These are phyloP conservation scores for Anthoptus insignis DNA, from an alignment of 2,888 invertebrate genomes.

Conservation along the genomic window DNA sequence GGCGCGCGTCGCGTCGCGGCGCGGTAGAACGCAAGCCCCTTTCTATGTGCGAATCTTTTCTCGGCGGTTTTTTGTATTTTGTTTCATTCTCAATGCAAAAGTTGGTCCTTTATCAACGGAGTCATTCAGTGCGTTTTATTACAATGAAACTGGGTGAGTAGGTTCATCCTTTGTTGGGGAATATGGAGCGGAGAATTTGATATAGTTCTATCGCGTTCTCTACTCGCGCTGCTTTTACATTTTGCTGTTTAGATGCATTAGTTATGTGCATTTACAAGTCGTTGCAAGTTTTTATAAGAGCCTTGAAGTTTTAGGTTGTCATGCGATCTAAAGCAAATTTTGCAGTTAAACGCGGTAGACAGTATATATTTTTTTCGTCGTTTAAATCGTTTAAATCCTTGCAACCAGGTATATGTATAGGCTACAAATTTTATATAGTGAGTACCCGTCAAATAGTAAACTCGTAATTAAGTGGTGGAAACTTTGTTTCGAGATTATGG, in stretches of 20 bases:
- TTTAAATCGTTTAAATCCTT: too few species aligned
- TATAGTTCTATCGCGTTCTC: not conserved
- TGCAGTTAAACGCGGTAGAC: too few species aligned
- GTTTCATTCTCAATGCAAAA: conserved; percentile 30
- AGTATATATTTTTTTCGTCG: too few species aligned
- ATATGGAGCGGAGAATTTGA: conserved; percentile 12
- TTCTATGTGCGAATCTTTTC: conserved; percentile 54
- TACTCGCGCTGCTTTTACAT: not conserved
- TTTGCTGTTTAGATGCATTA: not conserved
- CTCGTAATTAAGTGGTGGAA: too few species aligned
- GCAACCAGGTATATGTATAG: too few species aligned
- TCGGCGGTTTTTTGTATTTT: conserved; percentile 26
- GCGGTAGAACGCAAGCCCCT: conserved; percentile 62
- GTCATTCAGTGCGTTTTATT: conserved; percentile 23
- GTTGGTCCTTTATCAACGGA: conserved; percentile 30
- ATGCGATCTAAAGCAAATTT: too few species aligned
- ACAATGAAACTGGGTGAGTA: conserved; percentile 34
- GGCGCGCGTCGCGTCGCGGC: conserved; percentile 46
- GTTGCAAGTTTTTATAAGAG: too few species aligned
- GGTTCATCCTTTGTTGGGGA: conserved; percentile 21
- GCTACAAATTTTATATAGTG: too few species aligned
- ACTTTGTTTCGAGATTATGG: too few species aligned
- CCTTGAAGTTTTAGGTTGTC: too few species aligned
- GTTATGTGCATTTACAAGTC: too few species aligned
- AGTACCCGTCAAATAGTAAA: too few species aligned